Conservation (phyloP, 2,888 invertebrate genomes). For the Diaprepes abbreviatus region DNA sequence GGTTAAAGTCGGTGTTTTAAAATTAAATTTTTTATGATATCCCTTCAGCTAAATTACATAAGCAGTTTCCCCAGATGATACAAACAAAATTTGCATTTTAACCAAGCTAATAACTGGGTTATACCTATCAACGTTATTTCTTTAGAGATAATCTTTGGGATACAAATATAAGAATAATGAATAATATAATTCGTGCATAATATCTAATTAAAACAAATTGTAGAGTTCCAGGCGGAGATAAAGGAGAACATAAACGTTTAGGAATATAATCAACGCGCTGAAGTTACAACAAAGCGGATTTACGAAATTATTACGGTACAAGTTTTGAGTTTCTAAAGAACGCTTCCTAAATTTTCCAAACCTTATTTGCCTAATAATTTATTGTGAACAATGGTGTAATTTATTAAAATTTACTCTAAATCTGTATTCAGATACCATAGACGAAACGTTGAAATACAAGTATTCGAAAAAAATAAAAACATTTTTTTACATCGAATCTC, state of each 20-base stretch:
- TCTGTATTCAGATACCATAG: too few relatives aligned
- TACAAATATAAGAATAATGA: slow-evolving; percentile 26
- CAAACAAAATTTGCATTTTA: slow-evolving; percentile 38
- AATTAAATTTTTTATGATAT: slow-evolving; percentile 41
- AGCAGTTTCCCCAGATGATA: slow-evolving; percentile 30
- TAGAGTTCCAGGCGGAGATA: slow-evolving; percentile 17
- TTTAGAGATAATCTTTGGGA: slow-evolving; percentile 18
- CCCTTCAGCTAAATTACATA: slow-evolving; percentile 38
- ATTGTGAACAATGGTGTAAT: not conserved
- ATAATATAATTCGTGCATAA: slow-evolving; percentile 17
- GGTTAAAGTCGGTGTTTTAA: slow-evolving; percentile 7
- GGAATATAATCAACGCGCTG: slow-evolving; percentile 10
- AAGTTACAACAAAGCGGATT: slow-evolving; percentile 8
- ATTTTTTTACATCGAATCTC: too few relatives aligned
- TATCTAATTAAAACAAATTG: slow-evolving; percentile 25
- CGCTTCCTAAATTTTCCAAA: slow-evolving; percentile 4
- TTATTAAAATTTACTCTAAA: not conserved
- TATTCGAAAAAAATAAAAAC: too few relatives aligned
- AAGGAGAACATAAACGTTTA: slow-evolving; percentile 20
- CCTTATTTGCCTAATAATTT: not conserved
- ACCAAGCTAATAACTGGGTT: slow-evolving; percentile 33
- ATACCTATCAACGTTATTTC: slow-evolving; percentile 30
- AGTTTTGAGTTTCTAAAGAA: not conserved
- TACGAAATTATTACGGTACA: slow-evolving; percentile 5
- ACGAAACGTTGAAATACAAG: too few relatives aligned